phyloP scores from a whole-genome alignment of 2,888 invertebrate species.

The Heteromurus nitidus region DNA sequence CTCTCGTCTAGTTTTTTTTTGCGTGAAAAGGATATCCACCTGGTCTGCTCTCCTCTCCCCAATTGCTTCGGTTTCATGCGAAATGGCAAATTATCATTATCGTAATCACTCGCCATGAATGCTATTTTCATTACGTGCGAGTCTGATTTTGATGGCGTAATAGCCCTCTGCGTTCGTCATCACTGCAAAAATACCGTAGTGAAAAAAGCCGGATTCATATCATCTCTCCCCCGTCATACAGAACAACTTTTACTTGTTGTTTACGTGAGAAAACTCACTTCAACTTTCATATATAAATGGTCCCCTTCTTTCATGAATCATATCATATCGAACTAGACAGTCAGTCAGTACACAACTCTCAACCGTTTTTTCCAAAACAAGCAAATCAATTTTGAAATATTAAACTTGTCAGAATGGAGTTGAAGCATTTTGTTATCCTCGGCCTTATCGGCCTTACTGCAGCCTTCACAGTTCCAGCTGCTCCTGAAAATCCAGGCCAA shows the following conservation, averaged over 20 bases:
- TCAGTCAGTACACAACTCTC: neutral
- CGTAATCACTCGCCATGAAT: constrained; percentile 30
- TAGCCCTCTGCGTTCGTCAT: neutral
- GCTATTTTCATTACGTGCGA: constrained; percentile 21
- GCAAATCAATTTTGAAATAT: neutral
- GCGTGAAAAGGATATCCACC: too few relatives aligned
- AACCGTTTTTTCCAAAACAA: neutral
- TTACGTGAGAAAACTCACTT: neutral
- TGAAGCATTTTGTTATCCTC: constrained; percentile 16
- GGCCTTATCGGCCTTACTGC: constrained; percentile 16
- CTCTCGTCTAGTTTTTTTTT: too few relatives aligned
- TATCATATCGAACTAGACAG: neutral
- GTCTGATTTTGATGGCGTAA: constrained; percentile 16
- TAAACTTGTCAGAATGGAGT: constrained; percentile 27
- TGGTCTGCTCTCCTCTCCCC: too few relatives aligned
- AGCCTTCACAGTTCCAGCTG: constrained; percentile 19
- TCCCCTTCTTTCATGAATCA: constrained; percentile 27
- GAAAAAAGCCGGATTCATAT: too few relatives aligned
- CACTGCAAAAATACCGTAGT: neutral
- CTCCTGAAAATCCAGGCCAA: neutral
- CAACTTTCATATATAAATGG: constrained; percentile 20
- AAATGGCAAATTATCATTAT: constrained; percentile 45
- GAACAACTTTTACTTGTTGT: neutral
- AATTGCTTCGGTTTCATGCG: too few relatives aligned
- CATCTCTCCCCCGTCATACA: too few relatives aligned